Conservation (phyloP, 2,797 vertebrate genomes). For the Hippopotamyrus pictus region DNA sequence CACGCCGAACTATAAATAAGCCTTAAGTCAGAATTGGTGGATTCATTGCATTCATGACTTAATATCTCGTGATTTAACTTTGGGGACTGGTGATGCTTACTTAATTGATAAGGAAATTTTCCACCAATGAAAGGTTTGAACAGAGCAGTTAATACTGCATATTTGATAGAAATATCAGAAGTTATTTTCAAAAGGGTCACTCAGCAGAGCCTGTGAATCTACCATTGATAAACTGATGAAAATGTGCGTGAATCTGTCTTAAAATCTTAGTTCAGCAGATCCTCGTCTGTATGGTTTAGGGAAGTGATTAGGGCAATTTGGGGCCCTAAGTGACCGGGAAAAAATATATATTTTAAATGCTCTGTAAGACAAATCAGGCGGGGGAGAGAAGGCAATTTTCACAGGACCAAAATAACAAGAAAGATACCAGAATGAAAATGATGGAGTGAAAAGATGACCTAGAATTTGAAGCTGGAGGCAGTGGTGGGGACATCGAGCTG, state of each 20-base stretch:
- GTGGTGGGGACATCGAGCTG: conserved; percentile 61
- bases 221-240: neutral
- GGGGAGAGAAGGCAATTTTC: neutral
- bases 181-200: neutral
- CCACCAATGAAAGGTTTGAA: neutral
- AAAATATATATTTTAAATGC: neutral
- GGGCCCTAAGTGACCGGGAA: neutral
- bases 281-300: neutral
- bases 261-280: neutral
- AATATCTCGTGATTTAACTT: neutral
- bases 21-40: neutral
- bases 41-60: neutral
- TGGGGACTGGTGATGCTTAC: neutral
- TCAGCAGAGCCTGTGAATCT: neutral
- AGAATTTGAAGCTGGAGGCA: conserved; percentile 64
- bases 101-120: neutral
- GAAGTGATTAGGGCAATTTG: neutral
- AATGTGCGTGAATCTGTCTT: neutral
- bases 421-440: conserved; percentile 25
- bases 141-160: neutral
- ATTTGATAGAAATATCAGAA: neutral
- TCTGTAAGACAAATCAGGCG: neutral
- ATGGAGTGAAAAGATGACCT: conserved; percentile 65
- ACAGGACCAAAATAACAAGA: neutral
- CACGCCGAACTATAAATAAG: neutral